Conservation (phyloP, 2,797 vertebrate species). For the Picus viridis region DNA sequence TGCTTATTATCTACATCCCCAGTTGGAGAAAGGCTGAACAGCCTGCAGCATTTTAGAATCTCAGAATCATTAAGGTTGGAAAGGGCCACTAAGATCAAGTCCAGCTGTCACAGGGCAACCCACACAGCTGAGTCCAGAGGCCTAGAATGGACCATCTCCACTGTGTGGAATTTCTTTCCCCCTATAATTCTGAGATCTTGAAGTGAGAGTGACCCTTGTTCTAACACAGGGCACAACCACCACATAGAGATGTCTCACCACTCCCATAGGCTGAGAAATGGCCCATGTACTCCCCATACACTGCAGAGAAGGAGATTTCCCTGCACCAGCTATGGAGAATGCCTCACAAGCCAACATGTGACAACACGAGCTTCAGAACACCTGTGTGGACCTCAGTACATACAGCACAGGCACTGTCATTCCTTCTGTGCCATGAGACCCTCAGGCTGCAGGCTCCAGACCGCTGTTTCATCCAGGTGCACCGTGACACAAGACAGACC, state of each 20-base stretch:
- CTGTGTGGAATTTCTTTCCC: background rate
- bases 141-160: background rate
- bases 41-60: background rate
- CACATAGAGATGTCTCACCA: background rate
- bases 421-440: background rate
- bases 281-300: fast-evolving
- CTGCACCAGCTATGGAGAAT: background rate
- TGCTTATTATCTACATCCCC: background rate
- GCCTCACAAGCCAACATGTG: background rate
- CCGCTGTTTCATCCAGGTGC: background rate
- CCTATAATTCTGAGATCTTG: background rate
- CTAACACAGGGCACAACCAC: background rate
- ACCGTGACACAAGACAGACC: background rate
- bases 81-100: too few relatives aligned
- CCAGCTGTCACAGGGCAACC: too few relatives aligned
- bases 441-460: background rate
- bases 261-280: background rate
- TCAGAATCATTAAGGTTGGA: too few relatives aligned
- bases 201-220: background rate
- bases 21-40: background rate
- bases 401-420: fast-evolving
- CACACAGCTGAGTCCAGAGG: background rate
- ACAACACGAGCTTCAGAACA: background rate
- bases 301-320: background rate
- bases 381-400: background rate